Base-by-base conservation (phyloP, 2,888 invertebrate genomes). In the Heliothis peltigera region DNA sequence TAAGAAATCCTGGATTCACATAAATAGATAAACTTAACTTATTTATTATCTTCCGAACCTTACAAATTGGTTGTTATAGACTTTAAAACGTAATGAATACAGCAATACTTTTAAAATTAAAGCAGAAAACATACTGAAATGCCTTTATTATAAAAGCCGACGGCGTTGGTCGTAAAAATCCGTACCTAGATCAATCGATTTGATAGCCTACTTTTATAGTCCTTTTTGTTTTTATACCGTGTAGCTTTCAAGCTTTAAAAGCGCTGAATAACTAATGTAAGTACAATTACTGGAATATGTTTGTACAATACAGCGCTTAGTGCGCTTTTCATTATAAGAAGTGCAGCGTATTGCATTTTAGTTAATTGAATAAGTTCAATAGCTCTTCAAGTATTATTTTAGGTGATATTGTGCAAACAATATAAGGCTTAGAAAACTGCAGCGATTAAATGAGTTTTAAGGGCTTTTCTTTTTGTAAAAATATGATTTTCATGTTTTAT, bases 121-220 rank as follows among this genome's bases (percentile, higher is more conserved):
- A 42, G 8, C 42, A 18, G 17, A 47, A 22, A 21, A 12, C 22
- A 15, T n/a, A 17, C 10, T 10, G 18, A 35, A 56, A 56, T 22
- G 3, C 12, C 22, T n/a, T 32, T 17, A 28, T n/a, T 8, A 28
- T 18, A 53, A 70, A 56, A 53, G 53, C 66, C 70, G 72, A 54
- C 60, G 72, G 72, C 32, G 8, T 49, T 15, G 35, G 17, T 46
- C 18, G 42, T 55, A 32, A 64, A n/a, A 63, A 48, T 39, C 21
- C 35, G 28, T 57, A n/a, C n/a, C n/a, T n/a, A 35, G 35, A 68
- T 60, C 35, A 48, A 39, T 59, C 39, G 7, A 44, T 19, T n/a
- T 7, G 17, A 57, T 35, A 42, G 32, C 10, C 19, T 63, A 19
- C 19, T 35, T 19, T 48, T 5, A 8, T n/a, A n/a, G 10, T 4